A percentile compares a stretch with the other conserved stretches of the same genome.
Evolutionary conservation across 2,888 invertebrate genomes (phyloP).

Genomic region (Aphrophora alni): DNA sequence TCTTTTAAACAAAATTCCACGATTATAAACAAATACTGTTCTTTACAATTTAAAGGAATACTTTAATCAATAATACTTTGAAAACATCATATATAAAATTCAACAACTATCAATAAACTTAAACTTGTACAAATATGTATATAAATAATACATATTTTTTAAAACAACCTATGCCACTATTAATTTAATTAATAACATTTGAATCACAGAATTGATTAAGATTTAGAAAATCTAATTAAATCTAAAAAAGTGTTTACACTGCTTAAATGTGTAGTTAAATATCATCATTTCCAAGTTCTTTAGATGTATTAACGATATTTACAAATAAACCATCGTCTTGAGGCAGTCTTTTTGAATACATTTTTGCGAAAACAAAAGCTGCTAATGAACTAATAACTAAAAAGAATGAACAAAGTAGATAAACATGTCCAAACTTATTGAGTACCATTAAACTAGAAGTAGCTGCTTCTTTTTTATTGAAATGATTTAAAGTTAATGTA

Average conservation of each 20-base stretch:
- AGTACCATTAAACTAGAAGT: not conserved
- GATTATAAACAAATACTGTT: too few relatives aligned
- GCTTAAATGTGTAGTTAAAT: too few relatives aligned
- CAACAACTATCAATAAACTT: too few relatives aligned
- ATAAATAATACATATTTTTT: too few relatives aligned
- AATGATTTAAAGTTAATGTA: slow-evolving; percentile 41
- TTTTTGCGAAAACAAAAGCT: slow-evolving; percentile 13
- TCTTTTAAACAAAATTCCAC: too few relatives aligned
- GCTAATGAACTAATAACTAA: slow-evolving; percentile 17
- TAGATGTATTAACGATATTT: not conserved
- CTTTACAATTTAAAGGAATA: too few relatives aligned
- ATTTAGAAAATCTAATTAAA: not conserved
- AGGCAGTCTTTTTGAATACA: not conserved
- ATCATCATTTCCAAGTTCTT: not conserved
- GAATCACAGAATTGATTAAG: not conserved
- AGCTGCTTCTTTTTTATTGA: slow-evolving; percentile 20
- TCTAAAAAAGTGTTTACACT: too few relatives aligned
- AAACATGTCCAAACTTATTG: slow-evolving; percentile 27
- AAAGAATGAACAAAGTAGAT: slow-evolving; percentile 27
- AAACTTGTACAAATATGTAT: too few relatives aligned
- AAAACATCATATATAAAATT: too few relatives aligned
- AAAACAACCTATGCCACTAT: too few relatives aligned
- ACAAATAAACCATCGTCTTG: not conserved
- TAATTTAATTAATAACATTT: not conserved
- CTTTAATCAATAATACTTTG: too few relatives aligned